These are phyloP conservation scores for Lepidocolaptes lacrymiger DNA, from an alignment of 2,797 vertebrate genomes.

Conservation along the genomic window DNA sequence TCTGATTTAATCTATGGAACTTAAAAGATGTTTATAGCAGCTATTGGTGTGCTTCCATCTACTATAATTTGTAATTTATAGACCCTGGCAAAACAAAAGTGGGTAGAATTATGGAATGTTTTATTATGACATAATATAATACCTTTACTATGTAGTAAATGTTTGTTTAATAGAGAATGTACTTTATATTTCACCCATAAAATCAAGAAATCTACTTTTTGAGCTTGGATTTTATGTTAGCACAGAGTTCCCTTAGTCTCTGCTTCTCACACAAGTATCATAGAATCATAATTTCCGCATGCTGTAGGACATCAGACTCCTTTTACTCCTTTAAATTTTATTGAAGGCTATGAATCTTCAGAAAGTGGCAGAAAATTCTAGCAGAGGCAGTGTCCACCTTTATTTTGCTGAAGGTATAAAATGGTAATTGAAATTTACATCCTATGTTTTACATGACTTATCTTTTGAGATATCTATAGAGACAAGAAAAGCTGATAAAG, in stretches of 20 bases:
- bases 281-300: neutral
- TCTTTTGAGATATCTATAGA: neutral
- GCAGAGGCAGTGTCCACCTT: neutral
- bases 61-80: slow-evolving; percentile 10
- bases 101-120: neutral
- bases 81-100: neutral
- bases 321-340: neutral
- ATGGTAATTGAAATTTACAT: neutral
- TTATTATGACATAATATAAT: neutral
- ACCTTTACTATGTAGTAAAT: neutral
- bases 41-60: neutral
- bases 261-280: neutral
- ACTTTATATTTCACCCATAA: neutral
- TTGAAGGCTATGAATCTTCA: neutral
- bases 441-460: neutral
- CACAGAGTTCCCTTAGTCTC: neutral
- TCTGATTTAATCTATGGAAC: neutral
- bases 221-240: neutral
- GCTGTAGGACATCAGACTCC: neutral
- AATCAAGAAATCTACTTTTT: neutral
- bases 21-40: neutral
- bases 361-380: neutral
- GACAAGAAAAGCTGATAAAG: neutral
- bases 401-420: neutral
- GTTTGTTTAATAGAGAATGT: neutral